Evolutionary conservation across 2,797 vertebrate genomes (phyloP).

Genomic region (Pangasius larnaudii): DNA sequence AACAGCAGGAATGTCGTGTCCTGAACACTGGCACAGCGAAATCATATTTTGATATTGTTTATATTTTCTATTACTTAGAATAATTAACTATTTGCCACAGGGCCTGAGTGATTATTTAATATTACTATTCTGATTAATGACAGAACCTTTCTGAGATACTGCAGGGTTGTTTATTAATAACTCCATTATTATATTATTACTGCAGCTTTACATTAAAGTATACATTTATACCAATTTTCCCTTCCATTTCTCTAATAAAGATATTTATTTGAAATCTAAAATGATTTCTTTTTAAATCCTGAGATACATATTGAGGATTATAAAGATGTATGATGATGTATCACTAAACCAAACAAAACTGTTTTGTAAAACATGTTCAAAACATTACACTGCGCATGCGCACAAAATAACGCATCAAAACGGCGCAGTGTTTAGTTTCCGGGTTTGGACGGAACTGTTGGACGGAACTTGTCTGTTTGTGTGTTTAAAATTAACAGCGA

Average conservation of each 20-base stretch:
- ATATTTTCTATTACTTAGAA: not conserved
- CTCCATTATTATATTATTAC: not conserved
- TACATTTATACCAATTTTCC: not conserved
- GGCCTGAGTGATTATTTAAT: not conserved
- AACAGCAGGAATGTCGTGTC: not conserved
- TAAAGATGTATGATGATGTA: not conserved
- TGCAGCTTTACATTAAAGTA: not conserved
- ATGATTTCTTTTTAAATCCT: not conserved
- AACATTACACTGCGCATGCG: not conserved
- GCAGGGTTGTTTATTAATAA: not conserved
- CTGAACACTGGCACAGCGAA: not conserved
- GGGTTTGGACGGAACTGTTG: not conserved
- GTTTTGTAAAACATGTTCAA: no score
- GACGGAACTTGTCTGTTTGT: not conserved
- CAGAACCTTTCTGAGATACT: not conserved
- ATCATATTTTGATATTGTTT: not conserved
- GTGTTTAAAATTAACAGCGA: not conserved
- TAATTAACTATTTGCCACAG: not conserved
- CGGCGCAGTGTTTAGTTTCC: not conserved
- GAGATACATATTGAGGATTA: not conserved
- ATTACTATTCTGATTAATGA: not conserved
- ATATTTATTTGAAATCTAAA: not conserved
- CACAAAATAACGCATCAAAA: rapidly evolving
- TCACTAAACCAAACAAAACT: not conserved
- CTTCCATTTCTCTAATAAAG: not conserved